Evolutionary conservation across 2,797 vertebrate species (phyloP).

Genomic region (Cossypha heuglini): DNA sequence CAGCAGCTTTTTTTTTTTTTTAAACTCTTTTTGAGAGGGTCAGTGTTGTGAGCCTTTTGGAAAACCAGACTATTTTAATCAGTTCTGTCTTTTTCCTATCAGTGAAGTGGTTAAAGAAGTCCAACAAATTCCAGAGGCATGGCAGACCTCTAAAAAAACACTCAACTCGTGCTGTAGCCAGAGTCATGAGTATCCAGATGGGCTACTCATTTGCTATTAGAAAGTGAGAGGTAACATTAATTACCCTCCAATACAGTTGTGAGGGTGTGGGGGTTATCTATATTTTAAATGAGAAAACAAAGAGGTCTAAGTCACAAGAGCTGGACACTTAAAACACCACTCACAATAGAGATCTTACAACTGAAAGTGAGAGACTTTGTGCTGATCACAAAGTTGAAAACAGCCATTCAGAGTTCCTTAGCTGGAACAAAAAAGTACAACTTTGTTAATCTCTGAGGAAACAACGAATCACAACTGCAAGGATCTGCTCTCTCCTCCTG

Average conservation of each 20-base stretch:
- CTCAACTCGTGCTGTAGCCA: not conserved
- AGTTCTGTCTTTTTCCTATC: not conserved
- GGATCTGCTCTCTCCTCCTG: not conserved
- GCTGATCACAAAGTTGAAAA: not conserved
- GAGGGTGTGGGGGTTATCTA: not conserved
- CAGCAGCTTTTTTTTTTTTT: not conserved
- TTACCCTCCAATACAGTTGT: not conserved
- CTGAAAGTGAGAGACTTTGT: not conserved
- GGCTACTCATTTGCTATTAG: not conserved
- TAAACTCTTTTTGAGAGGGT: not conserved
- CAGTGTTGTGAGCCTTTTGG: not conserved
- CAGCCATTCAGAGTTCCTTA: not conserved
- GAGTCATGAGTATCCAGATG: not conserved
- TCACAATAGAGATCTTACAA: not conserved
- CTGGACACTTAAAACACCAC: not conserved
- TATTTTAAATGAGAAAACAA: not conserved
- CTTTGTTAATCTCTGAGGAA: not conserved
- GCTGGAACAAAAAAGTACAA: not conserved
- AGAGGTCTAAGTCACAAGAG: not conserved
- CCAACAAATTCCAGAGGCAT: not conserved
- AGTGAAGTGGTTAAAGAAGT: not conserved
- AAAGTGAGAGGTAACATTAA: not conserved
- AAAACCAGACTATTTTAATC: not conserved
- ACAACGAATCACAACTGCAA: not conserved
- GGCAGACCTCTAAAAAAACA: not conserved